Evolutionary conservation across 2,797 vertebrate genomes (phyloP), one percentile per base, ranked within the genome.

Genomic region (Sparus aurata): DNA sequence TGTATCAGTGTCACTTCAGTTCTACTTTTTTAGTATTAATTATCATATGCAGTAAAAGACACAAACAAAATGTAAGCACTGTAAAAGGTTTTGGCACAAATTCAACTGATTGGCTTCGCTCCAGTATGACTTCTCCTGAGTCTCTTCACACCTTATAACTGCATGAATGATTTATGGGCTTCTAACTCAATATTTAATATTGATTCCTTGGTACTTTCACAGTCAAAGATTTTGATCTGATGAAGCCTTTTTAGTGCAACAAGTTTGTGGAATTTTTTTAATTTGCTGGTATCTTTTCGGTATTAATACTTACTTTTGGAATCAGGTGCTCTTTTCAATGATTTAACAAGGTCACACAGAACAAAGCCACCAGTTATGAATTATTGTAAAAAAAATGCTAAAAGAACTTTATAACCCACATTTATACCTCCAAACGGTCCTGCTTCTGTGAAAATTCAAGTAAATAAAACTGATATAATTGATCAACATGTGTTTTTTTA

Each of bases 281-380:
- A 49, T 27, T 13, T 49, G 38, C 17, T 47, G 22, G 25, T 34
- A 15, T 54, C 12, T 65, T 46, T 41, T 53, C 2, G 0, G 4
- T 45, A 16, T 53, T 12, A 6, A 20, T 34, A 30, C 17, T 69
- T 27, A 43, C 18, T 3, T 5, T 22, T 34, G 2, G 47, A 53
- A 54, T 54, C 38, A n/a, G 22, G 12, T 54, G 18, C 18, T 47
- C 30, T 30, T 41, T 41, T 67, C 13, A 62, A 52, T 15, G 53
- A 53, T 69, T 50, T 12, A 58, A 74, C 70, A 60, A 65, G 64
- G 53, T 53, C 62, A 49, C 52, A 53, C 1, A 58, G 59, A 62
- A 61, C 12, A 67, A 70, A 64, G 41, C 10, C 34, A 58, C 16
- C 16, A 38, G 64, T 60, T 59, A 45, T 57, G 23, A 81, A 57